Conservation (phyloP, 2,888 invertebrate genomes). For the Tethea ocularis region DNA sequence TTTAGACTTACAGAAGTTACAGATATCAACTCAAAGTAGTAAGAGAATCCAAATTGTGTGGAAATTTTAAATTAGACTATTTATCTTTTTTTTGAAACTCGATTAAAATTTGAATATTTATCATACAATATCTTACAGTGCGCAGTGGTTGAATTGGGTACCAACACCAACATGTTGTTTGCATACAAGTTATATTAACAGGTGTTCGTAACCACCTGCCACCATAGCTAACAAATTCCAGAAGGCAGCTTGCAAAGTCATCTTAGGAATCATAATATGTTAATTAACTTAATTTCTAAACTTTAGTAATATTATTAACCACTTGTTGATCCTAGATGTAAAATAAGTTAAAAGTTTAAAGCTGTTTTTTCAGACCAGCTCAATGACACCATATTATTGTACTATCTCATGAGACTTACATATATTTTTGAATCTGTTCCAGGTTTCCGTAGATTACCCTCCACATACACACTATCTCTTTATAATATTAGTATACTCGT, state of each 20-base stretch:
- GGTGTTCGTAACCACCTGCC: background rate
- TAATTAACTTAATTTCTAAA: background rate
- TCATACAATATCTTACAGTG: too few species aligned
- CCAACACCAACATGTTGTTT: background rate
- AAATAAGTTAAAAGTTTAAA: too few species aligned
- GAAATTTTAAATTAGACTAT: too few species aligned
- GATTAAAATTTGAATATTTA: too few species aligned
- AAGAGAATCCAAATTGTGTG: background rate
- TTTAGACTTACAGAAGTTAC: background rate
- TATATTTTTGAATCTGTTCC: too few species aligned
- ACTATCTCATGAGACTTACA: too few species aligned
- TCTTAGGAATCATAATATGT: background rate
- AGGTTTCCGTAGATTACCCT: too few species aligned
- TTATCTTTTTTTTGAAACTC: background rate
- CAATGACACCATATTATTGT: too few species aligned
- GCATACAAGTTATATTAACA: background rate
- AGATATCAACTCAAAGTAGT: background rate
- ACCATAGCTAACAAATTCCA: background rate
- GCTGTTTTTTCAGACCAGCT: background rate
- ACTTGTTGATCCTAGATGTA: too few species aligned
- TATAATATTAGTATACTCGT: too few species aligned
- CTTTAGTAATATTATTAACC: too few species aligned
- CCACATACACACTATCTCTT: too few species aligned
- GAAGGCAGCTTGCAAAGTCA: background rate
- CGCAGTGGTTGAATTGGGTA: background rate